Percentiles rank a stretch among this genome's conserved stretches.
Evolutionary conservation across 2,113 vertebrate species (phyloP).

Genomic region (Psephotus haematonotus): DNA sequence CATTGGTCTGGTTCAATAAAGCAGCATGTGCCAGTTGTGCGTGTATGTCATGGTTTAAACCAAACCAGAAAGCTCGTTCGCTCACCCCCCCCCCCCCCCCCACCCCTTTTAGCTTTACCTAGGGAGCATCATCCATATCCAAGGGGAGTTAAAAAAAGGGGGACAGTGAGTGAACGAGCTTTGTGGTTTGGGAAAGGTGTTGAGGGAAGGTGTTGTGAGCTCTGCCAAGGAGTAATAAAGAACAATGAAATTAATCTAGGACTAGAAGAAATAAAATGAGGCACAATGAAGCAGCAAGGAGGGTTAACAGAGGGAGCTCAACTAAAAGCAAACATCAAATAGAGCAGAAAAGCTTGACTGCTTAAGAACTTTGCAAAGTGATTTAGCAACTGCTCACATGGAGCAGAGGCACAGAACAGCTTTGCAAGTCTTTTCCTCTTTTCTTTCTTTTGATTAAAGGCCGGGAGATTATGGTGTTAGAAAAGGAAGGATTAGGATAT

Average conservation of each 20-base stretch:
- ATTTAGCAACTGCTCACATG: neutral
- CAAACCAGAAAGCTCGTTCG: too few species aligned
- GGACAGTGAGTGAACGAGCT: too few species aligned
- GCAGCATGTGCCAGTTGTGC: neutral
- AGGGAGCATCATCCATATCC: too few species aligned
- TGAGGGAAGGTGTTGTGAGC: neutral
- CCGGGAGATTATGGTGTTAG: constrained; percentile 31
- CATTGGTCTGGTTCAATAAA: neutral
- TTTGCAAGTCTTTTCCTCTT: neutral
- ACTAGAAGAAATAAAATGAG: neutral
- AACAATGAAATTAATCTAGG: neutral
- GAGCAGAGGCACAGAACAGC: neutral
- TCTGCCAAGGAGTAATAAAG: neutral
- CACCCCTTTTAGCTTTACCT: too few species aligned
- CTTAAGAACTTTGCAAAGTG: constrained; percentile 12
- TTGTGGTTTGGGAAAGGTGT: too few species aligned
- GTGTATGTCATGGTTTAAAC: neutral
- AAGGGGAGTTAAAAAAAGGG: too few species aligned
- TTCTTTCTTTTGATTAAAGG: neutral
- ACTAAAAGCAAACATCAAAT: constrained; percentile 15
- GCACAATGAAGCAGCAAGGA: neutral
- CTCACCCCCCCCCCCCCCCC: too few species aligned
- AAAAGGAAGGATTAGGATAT: neutral
- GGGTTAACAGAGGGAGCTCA: neutral
- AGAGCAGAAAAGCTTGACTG: neutral